Percentiles rank a stretch among this genome's conserved stretches.
These are phyloP conservation scores for Tinamus major DNA, from an alignment of 2,797 vertebrate genomes.

Conservation along the genomic window DNA sequence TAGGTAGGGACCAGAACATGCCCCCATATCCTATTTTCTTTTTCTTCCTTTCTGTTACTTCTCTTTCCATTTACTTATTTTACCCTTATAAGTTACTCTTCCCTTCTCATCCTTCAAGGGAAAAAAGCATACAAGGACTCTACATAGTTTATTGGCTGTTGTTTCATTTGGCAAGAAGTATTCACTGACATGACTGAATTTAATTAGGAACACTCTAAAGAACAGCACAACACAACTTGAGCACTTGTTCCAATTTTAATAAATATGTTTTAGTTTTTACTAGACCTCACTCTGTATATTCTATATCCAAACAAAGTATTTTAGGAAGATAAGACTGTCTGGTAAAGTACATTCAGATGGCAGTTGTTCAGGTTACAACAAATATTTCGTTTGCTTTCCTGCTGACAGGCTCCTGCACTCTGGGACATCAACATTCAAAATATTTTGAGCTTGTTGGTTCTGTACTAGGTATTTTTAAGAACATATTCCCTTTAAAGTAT, in stretches of 20 bases:
- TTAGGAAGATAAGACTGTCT: background rate
- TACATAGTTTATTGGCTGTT: accelerated
- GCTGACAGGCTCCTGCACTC: background rate
- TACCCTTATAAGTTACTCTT: background rate
- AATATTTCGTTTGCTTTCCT: background rate
- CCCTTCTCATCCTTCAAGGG: background rate
- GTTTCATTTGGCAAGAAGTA: background rate
- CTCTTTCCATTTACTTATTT: background rate
- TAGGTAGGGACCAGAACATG: too few species aligned
- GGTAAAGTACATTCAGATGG: background rate
- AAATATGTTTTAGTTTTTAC: background rate
- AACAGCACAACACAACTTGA: background rate
- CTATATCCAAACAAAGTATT: background rate
- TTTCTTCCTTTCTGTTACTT: background rate
- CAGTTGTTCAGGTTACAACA: background rate
- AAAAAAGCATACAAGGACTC: background rate
- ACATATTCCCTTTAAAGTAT: background rate
- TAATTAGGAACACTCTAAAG: background rate
- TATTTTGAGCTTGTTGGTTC: background rate
- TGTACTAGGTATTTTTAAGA: background rate
- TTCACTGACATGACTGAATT: background rate
- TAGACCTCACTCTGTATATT: background rate
- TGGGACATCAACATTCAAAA: background rate
- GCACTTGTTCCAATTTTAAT: background rate
- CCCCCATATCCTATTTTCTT: background rate